Conservation (phyloP, 64 coral and sea anemone species). For the Montipora capricornis region DNA sequence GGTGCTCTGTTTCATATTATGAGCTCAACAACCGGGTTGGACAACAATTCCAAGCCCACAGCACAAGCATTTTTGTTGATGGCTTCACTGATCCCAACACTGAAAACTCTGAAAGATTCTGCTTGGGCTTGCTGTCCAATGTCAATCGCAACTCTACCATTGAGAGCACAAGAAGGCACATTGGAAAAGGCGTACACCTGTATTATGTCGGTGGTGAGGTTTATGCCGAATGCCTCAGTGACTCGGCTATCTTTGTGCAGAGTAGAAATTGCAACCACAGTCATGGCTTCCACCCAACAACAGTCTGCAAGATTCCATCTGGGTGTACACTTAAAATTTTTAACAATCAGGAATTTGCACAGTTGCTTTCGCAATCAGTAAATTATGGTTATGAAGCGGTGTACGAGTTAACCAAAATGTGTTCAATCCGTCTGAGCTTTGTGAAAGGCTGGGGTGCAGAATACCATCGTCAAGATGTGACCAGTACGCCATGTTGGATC, state of each 20-base stretch:
- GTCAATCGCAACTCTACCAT: constrained; percentile 98
- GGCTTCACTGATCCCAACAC: constrained; percentile 99
- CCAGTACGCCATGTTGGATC: constrained; percentile 96
- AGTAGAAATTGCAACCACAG: constrained; percentile 98
- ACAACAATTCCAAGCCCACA: constrained; percentile 86
- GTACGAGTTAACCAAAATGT: constrained; percentile 99
- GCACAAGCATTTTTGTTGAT: constrained; percentile 94
- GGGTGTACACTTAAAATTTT: constrained; percentile 98
- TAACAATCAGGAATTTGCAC: constrained; percentile 99
- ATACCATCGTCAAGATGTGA: constrained; percentile 98
- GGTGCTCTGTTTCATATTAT: constrained; percentile 97
- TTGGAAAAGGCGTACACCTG: constrained; percentile 97
- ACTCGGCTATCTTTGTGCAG: constrained; percentile 98
- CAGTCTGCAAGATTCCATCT: constrained; percentile 98
- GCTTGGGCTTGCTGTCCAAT: constrained; percentile 92
- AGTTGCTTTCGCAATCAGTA: constrained; percentile 96
- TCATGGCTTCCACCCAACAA: constrained; percentile 97
- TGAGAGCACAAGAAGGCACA: constrained; percentile 96
- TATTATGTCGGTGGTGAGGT: constrained; percentile 99
- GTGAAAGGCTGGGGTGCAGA: constrained; percentile 99
- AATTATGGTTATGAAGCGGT: constrained; percentile 98
- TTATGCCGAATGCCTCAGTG: constrained; percentile 96
- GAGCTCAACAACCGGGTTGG: constrained; percentile 97
- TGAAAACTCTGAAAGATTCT: constrained; percentile 96
- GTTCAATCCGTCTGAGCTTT: constrained; percentile 96